These are phyloP conservation scores for Loris lydekkerianus DNA, from an alignment of 2,797 vertebrate genomes.

Conservation along the genomic window DNA sequence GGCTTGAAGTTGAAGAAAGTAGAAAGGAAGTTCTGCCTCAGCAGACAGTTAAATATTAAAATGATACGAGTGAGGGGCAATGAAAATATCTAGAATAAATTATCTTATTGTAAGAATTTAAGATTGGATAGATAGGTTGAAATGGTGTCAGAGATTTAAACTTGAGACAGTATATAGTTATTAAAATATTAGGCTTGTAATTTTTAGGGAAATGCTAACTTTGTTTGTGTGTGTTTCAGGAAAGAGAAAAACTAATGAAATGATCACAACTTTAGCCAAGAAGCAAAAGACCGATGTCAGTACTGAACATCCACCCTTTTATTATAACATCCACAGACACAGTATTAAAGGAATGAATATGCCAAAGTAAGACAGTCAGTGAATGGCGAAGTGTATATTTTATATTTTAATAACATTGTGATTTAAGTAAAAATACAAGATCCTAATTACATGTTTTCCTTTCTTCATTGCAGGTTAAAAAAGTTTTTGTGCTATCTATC, in stretches of 20 bases:
- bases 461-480: constrained; percentile 92
- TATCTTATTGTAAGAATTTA: constrained; percentile 27
- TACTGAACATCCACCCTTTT: constrained; percentile 96
- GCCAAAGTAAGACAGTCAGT: constrained; percentile 93
- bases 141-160: not conserved
- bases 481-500: constrained; percentile 96
- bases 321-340: constrained; percentile 98
- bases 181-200: not conserved
- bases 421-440: not conserved
- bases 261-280: constrained; percentile 90
- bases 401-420: constrained; percentile 15
- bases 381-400: not conserved
- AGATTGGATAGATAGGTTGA: not conserved
- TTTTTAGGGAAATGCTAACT: constrained; percentile 39
- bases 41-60: not conserved
- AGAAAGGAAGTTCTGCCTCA: not conserved
- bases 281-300: constrained; percentile 92
- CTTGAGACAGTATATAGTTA: not conserved
- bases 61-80: not conserved
- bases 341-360: constrained; percentile 98
- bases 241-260: constrained; percentile 93
- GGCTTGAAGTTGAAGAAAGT: constrained; percentile 13
- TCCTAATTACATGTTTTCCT: constrained; percentile 25
- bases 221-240: constrained; percentile 86
- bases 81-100: not conserved